Percentiles rank a stretch among this genome's conserved stretches.
Conservation (phyloP, 2,888 invertebrate genomes). For the Heteromyza rotundicornis region DNA sequence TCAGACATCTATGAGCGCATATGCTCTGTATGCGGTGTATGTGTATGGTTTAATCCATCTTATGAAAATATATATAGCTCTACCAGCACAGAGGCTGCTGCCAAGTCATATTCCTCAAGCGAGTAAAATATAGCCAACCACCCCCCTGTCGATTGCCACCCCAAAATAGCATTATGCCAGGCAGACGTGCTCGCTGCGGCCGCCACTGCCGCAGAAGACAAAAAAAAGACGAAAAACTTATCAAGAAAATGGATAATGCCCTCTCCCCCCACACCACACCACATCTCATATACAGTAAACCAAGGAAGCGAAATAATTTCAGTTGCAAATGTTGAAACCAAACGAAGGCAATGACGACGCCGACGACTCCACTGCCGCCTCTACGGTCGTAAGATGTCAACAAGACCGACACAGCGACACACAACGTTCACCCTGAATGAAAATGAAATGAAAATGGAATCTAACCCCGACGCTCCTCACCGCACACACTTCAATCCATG, state of each 20-base stretch:
- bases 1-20: neutral
- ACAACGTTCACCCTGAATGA: conserved; percentile 28
- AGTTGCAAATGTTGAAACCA: neutral
- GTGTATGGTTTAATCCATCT: neutral
- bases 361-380: neutral
- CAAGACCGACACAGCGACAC: conserved; percentile 17
- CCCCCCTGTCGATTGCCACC: neutral
- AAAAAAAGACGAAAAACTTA: conserved; percentile 28
- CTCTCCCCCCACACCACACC: neutral
- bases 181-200: too few species aligned
- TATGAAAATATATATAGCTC: neutral
- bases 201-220: conserved; percentile 13
- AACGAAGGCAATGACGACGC: neutral
- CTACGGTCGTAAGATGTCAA: conserved; percentile 14
- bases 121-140: neutral
- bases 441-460: conserved; percentile 45
- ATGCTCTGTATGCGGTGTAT: neutral
- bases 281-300: neutral
- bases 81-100: neutral
- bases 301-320: neutral
- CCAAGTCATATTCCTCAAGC: neutral
- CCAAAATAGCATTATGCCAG: too few species aligned
- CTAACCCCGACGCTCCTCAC: conserved; percentile 15
- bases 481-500: conserved; percentile 25
- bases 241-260: conserved; percentile 31